Conservation (phyloP, 1,140 invertebrate genomes). For the Aphaenogaster rudis region DNA sequence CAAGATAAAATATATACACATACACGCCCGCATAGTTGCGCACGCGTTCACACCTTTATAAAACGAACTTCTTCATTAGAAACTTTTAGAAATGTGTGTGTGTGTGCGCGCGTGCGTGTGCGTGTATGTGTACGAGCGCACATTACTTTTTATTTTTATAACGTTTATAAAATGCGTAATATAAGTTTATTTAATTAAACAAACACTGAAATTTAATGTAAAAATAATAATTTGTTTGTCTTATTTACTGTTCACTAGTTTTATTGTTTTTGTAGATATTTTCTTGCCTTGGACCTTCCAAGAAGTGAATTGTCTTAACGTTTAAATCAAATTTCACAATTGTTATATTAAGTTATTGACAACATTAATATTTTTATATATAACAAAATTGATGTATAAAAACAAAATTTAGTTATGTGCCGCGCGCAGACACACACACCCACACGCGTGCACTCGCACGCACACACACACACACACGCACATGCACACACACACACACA, state of each 20-base stretch:
- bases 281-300: neutral
- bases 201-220: neutral
- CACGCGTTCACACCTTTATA: no score
- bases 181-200: neutral
- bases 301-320: neutral
- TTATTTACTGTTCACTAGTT: neutral
- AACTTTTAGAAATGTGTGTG: no score
- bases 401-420: no score
- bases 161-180: neutral
- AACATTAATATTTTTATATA: neutral
- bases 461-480: no score
- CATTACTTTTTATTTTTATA: neutral
- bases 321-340: neutral
- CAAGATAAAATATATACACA: neutral
- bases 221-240: neutral
- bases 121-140: neutral
- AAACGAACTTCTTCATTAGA: no score
- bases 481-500: no score
- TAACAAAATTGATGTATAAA: no score
- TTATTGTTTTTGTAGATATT: neutral
- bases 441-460: no score
- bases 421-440: no score
- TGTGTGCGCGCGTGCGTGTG: neutral
- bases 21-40: no score
- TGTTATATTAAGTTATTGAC: neutral